Evolutionary conservation across 2,113 vertebrate genomes (phyloP).

Genomic region (Melanotaenia duboulayi): DNA sequence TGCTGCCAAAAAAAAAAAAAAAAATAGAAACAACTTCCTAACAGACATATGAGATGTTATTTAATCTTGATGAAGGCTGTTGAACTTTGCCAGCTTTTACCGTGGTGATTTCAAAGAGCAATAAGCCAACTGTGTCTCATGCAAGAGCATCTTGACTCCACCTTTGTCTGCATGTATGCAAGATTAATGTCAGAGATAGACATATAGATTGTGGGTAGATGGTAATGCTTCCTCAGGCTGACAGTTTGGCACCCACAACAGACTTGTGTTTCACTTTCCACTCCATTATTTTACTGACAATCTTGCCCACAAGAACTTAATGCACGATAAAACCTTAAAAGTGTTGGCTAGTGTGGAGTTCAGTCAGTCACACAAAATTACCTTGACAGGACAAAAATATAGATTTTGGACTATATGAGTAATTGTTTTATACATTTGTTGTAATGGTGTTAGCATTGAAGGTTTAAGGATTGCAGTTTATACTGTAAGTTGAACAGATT

Average conservation of each 20-base stretch:
- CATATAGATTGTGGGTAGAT: slow-evolving; percentile 6
- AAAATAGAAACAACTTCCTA: not conserved
- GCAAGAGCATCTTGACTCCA: not conserved
- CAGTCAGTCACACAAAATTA: not conserved
- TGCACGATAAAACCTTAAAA: slow-evolving; percentile 1
- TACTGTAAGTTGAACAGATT: not conserved
- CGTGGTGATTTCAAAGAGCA: not conserved
- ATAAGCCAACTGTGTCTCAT: slow-evolving; percentile 8
- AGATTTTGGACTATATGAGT: not conserved
- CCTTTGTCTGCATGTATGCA: slow-evolving; percentile 12
- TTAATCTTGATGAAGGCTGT: not conserved
- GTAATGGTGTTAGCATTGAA: not conserved
- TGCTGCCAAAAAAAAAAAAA: not conserved
- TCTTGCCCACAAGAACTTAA: not conserved
- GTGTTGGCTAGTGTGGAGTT: not conserved
- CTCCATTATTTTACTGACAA: slow-evolving; percentile 12
- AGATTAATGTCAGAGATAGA: slow-evolving; percentile 14
- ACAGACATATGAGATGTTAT: not conserved
- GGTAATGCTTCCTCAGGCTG: slow-evolving; percentile 19
- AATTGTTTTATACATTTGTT: not conserved
- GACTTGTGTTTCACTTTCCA: slow-evolving; percentile 21
- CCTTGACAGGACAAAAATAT: not conserved
- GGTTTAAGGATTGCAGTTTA: not conserved
- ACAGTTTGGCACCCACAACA: slow-evolving; percentile 9
- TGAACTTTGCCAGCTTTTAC: slow-evolving; percentile 2